Percentiles rank a stretch among this genome's conserved stretches.
phyloP scores from a whole-genome alignment of 2,113 vertebrate genomes.

The Gulo gulo region DNA sequence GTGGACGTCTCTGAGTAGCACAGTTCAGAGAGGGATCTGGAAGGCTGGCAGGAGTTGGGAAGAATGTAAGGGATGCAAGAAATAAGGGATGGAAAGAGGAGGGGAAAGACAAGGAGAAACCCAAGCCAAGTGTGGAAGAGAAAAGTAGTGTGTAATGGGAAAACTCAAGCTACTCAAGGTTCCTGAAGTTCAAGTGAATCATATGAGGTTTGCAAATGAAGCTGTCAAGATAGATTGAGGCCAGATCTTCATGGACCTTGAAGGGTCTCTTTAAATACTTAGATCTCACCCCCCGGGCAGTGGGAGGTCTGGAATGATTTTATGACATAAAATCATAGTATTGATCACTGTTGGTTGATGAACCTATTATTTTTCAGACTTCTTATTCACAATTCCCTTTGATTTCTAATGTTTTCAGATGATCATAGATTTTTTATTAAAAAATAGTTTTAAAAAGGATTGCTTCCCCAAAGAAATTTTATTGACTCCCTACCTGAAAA shows the following conservation, averaged over 20 bases:
- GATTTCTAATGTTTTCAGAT: background rate
- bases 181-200: background rate
- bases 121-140: accelerated
- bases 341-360: background rate
- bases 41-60: background rate
- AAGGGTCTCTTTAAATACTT: background rate
- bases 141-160: accelerated
- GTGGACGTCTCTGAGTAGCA: background rate
- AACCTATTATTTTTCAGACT: background rate
- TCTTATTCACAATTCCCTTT: background rate
- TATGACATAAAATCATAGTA: background rate
- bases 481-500: background rate
- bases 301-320: background rate
- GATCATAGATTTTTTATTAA: background rate
- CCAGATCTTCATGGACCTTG: background rate
- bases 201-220: too few relatives aligned
- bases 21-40: background rate
- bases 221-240: background rate
- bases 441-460: background rate
- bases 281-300: background rate
- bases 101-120: too few relatives aligned
- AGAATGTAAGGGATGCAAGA: background rate
- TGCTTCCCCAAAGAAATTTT: background rate
- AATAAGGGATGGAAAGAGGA: background rate
- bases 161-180: background rate